Conservation (phyloP, 2,113 vertebrate genomes). For the Edolisoma coerulescens region DNA sequence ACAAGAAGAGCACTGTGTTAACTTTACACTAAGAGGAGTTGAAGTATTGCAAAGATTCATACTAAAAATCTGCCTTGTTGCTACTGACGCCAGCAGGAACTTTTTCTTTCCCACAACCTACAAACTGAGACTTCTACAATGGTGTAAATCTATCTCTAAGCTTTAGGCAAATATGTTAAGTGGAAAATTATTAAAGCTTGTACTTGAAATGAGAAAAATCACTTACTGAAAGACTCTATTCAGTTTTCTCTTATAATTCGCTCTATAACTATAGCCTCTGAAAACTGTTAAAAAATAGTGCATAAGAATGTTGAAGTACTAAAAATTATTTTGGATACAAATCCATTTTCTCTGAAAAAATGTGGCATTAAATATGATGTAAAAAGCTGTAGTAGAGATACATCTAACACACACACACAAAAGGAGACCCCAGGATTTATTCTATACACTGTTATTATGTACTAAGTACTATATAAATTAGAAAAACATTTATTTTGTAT, state of each 20-base stretch:
- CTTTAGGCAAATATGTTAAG: not conserved
- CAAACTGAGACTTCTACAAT: not conserved
- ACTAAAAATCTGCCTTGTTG: not conserved
- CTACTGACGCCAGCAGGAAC: not conserved
- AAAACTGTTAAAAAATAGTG: not conserved
- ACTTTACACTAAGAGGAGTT: not conserved
- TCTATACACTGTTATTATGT: not conserved
- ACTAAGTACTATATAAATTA: not conserved
- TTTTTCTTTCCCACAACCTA: not conserved
- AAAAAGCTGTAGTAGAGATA: not conserved
- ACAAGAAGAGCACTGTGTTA: not conserved
- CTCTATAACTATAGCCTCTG: not conserved
- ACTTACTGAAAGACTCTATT: not conserved
- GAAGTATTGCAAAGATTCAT: not conserved
- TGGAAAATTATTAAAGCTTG: not conserved
- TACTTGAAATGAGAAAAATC: not conserved
- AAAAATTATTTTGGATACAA: not conserved
- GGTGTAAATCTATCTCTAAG: not conserved
- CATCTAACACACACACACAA: not conserved
- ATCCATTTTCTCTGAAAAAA: not conserved
- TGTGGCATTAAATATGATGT: accelerated
- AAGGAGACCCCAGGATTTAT: not conserved
- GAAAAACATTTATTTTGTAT: not conserved
- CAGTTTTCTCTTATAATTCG: not conserved
- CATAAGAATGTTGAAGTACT: not conserved